Evolutionary conservation across 2,888 invertebrate genomes (phyloP), one percentile per base, ranked within the genome.

Genomic region (Sarcophaga variegata): DNA sequence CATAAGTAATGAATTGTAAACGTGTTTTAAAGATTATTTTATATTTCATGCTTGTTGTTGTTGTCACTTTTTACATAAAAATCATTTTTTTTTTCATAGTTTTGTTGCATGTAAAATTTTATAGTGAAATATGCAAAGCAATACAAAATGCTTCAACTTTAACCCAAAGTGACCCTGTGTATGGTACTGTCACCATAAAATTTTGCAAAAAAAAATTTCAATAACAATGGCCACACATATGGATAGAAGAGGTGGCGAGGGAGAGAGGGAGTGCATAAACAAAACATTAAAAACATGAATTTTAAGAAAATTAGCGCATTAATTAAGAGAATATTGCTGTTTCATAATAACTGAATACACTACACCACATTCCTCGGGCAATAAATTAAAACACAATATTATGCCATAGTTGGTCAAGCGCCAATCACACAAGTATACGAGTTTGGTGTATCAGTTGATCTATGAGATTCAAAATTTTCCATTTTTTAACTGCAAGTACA

Each of bases 121-220:
- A 5, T 76, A 66, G 17, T 64, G 77, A 66, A 71, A 67, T 63
- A 49, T 78, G 47, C 20, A 59, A 85, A 87, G 75, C 78, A 78
- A 80, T 77, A 90, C 90, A 91, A 92, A 37, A 92, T 92, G 91
- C 90, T 91, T 92, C 90, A 92, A 92, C 92, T 92, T 92, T 92
- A 91, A 92, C 92, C 92, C 67, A 37, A 71, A 71, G 10, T 91
- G 92, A 90, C 92, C 91, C 90, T 91, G 92, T 89, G 89, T 90
- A 90, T 90, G 91, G 88, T 90, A 14, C 17, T 92, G 90, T 91
- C 92, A 91, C 88, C 88, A 6, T n/a, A 62, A 14, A 54, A 17
- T 54, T 14, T 8, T 49, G 49, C 6, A 37, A 37, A 8, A 17
- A 54, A 54, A 14, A 54, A 25, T 47, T 85, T 79, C 59, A 82